Conservation (phyloP, 2,888 invertebrate species). For the Onthophagus sagittarius region DNA sequence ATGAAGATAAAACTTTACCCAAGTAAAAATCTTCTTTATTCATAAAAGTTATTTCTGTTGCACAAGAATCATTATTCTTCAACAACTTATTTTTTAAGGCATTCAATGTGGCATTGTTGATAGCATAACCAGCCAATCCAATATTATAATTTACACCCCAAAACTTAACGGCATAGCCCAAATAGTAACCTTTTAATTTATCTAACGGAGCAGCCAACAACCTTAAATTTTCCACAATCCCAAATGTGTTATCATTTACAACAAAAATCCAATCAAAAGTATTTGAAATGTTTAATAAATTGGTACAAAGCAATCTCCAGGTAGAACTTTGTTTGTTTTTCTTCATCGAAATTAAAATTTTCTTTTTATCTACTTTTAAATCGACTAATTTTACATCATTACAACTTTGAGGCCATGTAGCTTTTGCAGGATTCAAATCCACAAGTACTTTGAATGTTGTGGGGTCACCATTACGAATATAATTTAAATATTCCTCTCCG, state of each 20-base stretch:
- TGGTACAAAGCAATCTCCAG: constrained; percentile 41
- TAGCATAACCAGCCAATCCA: constrained; percentile 54
- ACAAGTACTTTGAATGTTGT: constrained; percentile 24
- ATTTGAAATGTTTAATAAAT: constrained; percentile 32
- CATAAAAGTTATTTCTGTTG: constrained; percentile 45
- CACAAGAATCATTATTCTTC: constrained; percentile 45
- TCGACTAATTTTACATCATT: constrained; percentile 37
- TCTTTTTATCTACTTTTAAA: constrained; percentile 29
- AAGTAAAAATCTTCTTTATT: constrained; percentile 1
- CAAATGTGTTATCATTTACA: constrained; percentile 54
- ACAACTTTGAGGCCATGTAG: constrained; percentile 40
- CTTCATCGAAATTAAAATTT: constrained; percentile 34
- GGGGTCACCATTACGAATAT: constrained; percentile 28
- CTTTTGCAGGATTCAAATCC: too few species aligned
- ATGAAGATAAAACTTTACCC: constrained; percentile 53
- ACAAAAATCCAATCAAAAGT: constrained; percentile 53
- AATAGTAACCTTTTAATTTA: constrained; percentile 49
- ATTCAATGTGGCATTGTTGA: constrained; percentile 50
- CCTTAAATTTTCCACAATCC: constrained; percentile 55
- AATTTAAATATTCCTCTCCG: constrained; percentile 22
- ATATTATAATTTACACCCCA: constrained; percentile 56
- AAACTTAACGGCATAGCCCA: constrained; percentile 54
- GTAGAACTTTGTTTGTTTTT: constrained; percentile 38
- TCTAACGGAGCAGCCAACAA: constrained; percentile 50
- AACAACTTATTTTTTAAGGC: constrained; percentile 47